Evolutionary conservation across 2,113 vertebrate genomes (phyloP).

Genomic region (Ctenodactylus gundi): DNA sequence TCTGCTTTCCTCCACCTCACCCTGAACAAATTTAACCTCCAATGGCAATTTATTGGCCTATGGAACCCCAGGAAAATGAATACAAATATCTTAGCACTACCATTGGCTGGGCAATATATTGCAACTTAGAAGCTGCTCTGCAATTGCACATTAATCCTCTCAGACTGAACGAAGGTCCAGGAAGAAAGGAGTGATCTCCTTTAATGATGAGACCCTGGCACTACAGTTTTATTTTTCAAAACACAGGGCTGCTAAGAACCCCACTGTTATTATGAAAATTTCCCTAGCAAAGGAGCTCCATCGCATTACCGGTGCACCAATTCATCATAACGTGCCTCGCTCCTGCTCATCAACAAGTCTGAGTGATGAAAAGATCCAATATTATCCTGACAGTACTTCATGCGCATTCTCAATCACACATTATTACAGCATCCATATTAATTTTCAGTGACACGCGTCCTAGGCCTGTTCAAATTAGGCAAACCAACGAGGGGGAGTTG

Average conservation of each 20-base stretch:
- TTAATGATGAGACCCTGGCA: slow-evolving; percentile 88
- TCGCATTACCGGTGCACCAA: slow-evolving; percentile 86
- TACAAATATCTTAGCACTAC: slow-evolving; percentile 81
- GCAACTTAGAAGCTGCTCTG: slow-evolving; percentile 83
- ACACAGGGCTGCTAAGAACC: slow-evolving; percentile 85
- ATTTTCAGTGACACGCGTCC: slow-evolving; percentile 97
- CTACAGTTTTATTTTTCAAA: slow-evolving; percentile 88
- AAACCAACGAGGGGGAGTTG: slow-evolving; percentile 93
- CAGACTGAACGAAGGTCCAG: slow-evolving; percentile 81
- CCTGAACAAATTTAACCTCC: slow-evolving; percentile 79
- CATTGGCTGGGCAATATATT: slow-evolving; percentile 80
- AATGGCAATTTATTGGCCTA: slow-evolving; percentile 81
- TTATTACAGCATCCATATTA: slow-evolving; percentile 99
- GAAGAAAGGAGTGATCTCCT: slow-evolving; percentile 87
- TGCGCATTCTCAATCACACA: slow-evolving; percentile 98
- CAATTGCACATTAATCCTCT: slow-evolving; percentile 85
- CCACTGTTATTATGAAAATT: slow-evolving; percentile 90
- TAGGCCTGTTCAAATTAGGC: slow-evolving; percentile 97
- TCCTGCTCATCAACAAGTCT: slow-evolving; percentile 98
- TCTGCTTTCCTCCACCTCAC: background rate
- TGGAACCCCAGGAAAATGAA: slow-evolving; percentile 82
- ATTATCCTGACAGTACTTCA: slow-evolving; percentile 98
- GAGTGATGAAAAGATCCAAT: slow-evolving; percentile 98
- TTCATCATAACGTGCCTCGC: slow-evolving; percentile 89
- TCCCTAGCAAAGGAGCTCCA: slow-evolving; percentile 87